phyloP scores from a whole-genome alignment of 92 coral and sea anemone genomes.

The Heteractis magnifica region DNA sequence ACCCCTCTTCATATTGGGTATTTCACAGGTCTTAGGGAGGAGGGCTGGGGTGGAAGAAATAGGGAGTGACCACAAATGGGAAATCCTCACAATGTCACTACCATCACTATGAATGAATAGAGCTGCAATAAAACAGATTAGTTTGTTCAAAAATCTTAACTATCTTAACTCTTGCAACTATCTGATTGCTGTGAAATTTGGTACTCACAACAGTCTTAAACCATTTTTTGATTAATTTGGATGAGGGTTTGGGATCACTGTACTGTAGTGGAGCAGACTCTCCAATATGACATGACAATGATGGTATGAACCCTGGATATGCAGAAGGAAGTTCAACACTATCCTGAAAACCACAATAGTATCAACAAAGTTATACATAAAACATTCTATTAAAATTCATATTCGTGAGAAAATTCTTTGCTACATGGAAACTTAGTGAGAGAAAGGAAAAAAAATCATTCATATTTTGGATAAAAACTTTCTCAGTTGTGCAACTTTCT shows the following conservation, averaged over 20 bases:
- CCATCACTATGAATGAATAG: no score
- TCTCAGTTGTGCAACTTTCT: no score
- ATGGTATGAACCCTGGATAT: slow-evolving; percentile 64
- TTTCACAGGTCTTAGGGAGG: background rate
- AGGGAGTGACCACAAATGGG: no score
- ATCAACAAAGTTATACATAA: no score
- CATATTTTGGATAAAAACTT: background rate
- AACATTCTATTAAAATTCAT: no score
- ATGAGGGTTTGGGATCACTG: slow-evolving; percentile 14
- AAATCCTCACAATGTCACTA: no score
- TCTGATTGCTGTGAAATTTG: background rate
- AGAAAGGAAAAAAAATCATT: background rate
- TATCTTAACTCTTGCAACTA: no score
- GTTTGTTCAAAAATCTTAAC: no score
- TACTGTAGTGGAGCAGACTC: slow-evolving; percentile 58
- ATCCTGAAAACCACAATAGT: slow-evolving; percentile 11
- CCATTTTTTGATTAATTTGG: slow-evolving; percentile 63
- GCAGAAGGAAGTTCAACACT: slow-evolving; percentile 1
- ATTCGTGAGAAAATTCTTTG: no score
- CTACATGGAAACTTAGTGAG: no score
- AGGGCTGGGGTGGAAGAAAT: no score
- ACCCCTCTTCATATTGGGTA: background rate
- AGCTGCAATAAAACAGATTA: no score
- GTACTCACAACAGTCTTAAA: slow-evolving; percentile 73
- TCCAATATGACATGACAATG: slow-evolving; percentile 73